These are phyloP conservation scores for Montifringilla adamsi DNA, from an alignment of 2,113 vertebrate genomes.

Conservation along the genomic window DNA sequence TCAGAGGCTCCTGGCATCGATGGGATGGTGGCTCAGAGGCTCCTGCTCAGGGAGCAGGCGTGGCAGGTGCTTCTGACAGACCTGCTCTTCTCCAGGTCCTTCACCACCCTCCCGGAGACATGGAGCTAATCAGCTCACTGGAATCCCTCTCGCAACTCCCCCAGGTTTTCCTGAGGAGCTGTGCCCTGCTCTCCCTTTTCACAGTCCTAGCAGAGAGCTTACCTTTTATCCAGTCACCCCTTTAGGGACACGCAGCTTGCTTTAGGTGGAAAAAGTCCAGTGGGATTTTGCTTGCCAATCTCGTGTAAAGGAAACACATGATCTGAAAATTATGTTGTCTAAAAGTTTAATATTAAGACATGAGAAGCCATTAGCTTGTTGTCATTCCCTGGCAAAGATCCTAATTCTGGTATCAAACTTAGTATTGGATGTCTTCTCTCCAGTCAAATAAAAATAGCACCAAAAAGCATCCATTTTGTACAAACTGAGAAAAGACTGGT, in stretches of 20 bases:
- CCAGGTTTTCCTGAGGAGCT: background rate
- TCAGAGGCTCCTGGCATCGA: too few species aligned
- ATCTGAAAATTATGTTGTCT: background rate
- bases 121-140: fast-evolving
- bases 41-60: background rate
- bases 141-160: background rate
- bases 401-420: conserved; percentile 1
- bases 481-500: background rate
- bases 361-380: background rate
- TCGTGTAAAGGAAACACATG: background rate
- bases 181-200: background rate
- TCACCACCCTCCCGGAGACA: background rate
- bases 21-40: background rate
- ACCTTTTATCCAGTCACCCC: fast-evolving
- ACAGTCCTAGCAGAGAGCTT: background rate
- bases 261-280: background rate
- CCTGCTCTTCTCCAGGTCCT: background rate
- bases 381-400: background rate
- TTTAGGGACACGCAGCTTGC: fast-evolving
- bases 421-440: background rate
- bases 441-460: background rate
- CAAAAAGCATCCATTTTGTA: background rate
- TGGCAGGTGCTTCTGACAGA: fast-evolving
- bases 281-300: background rate
- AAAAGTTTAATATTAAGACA: background rate